phyloP scores from a whole-genome alignment of 2,113 vertebrate genomes.

The Lagopus muta region DNA sequence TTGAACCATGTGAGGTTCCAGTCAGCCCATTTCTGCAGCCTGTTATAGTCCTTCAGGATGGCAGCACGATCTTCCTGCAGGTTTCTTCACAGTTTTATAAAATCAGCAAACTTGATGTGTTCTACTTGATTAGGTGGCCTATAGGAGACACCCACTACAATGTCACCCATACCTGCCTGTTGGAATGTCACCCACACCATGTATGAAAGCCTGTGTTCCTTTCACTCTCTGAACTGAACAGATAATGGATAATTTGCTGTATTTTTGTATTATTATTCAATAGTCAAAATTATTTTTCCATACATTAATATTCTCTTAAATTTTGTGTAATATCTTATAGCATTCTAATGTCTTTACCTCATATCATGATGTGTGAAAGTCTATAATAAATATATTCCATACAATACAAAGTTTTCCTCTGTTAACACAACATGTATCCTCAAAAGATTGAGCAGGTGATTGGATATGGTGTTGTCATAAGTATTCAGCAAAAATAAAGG shows the following conservation, averaged over 20 bases:
- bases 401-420: not conserved
- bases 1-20: not conserved
- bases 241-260: not conserved
- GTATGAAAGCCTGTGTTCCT: not conserved
- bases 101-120: not conserved
- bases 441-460: not conserved
- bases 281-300: not conserved
- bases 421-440: not conserved
- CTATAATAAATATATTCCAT: not conserved
- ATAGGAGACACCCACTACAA: not conserved
- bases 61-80: not conserved
- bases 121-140: not conserved
- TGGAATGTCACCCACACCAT: not conserved
- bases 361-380: not conserved
- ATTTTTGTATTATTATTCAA: not conserved
- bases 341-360: not conserved
- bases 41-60: not conserved
- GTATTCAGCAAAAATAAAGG: slow-evolving; percentile 8
- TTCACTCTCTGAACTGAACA: not conserved
- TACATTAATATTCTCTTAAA: not conserved
- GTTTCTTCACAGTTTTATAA: not conserved
- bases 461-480: not conserved
- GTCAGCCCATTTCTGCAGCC: not conserved
- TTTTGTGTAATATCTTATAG: not conserved
- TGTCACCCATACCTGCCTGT: not conserved